Percentiles rank a stretch among this genome's conserved stretches.
Evolutionary conservation across 2,113 vertebrate genomes (phyloP).

Genomic region (Apteryx mantelli): DNA sequence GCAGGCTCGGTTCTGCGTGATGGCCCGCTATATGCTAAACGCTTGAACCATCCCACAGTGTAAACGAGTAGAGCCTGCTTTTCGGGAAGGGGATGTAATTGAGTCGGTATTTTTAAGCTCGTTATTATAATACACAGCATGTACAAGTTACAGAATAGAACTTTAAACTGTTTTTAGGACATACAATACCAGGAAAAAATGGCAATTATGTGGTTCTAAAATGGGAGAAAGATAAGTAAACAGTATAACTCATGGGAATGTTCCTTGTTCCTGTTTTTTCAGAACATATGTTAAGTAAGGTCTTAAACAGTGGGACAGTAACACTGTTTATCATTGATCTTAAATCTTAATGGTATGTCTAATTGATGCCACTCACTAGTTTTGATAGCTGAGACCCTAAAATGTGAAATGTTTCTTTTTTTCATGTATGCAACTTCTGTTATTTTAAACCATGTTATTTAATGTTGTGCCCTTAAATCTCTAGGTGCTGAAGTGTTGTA

Average conservation of each 20-base stretch:
- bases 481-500: slow-evolving; percentile 91
- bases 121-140: not conserved
- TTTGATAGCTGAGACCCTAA: not conserved
- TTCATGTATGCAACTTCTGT: not conserved
- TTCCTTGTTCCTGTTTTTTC: not conserved
- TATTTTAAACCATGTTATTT: not conserved
- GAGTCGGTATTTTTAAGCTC: not conserved
- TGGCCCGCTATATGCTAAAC: not conserved
- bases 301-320: not conserved
- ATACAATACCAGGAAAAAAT: not conserved
- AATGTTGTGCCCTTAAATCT: slow-evolving; percentile 19
- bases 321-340: not conserved
- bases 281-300: not conserved
- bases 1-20: accelerated
- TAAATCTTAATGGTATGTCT: not conserved
- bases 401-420: not conserved
- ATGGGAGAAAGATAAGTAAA: not conserved
- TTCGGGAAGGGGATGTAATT: not conserved
- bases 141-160: not conserved
- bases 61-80: not conserved
- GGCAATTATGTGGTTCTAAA: not conserved
- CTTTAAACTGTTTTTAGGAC: not conserved
- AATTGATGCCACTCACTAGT: not conserved
- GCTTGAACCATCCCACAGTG: not conserved
- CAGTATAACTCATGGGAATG: not conserved